Conservation (phyloP, 92 coral and sea anemone genomes). For the Parazoanthus swiftii region DNA sequence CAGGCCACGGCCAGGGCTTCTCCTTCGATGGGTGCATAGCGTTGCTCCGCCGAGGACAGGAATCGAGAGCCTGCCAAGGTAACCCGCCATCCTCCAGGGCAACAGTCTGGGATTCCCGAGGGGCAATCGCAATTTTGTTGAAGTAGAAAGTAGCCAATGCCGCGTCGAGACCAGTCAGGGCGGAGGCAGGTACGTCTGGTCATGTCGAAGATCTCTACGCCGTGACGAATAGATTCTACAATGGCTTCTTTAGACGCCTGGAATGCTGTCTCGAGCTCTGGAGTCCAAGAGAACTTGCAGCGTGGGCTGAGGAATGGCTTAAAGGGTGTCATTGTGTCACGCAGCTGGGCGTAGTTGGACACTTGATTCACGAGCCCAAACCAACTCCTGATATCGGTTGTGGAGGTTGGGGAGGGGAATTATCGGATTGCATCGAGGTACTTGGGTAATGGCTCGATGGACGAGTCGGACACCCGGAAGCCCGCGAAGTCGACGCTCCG, state of each 20-base stretch:
- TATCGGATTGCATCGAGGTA: conserved; percentile 70
- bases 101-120: conserved; percentile 65
- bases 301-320: conserved; percentile 62
- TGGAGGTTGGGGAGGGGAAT: conserved; percentile 67
- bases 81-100: conserved; percentile 69
- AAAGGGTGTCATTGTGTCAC: conserved; percentile 50
- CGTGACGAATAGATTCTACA: conserved; percentile 50
- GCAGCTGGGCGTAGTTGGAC: conserved; percentile 57
- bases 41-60: conserved; percentile 65
- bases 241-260: conserved; percentile 44
- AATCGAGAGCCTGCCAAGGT: conserved; percentile 70
- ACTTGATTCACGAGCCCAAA: conserved; percentile 75
- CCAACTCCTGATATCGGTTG: conserved; percentile 73
- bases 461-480: conserved; percentile 55
- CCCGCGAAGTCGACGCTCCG: conserved; percentile 64
- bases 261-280: conserved; percentile 47
- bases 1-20: conserved; percentile 73
- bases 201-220: conserved; percentile 72
- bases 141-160: conserved; percentile 67
- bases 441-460: conserved; percentile 77
- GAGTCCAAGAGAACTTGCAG: conserved; percentile 54
- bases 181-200: conserved; percentile 66
- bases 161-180: conserved; percentile 72
- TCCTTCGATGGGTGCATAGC: conserved; percentile 70
- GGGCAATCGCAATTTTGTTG: conserved; percentile 73